Evolutionary conservation across 2,113 vertebrate species (phyloP).

Genomic region (Corythornis madagascariensis): DNA sequence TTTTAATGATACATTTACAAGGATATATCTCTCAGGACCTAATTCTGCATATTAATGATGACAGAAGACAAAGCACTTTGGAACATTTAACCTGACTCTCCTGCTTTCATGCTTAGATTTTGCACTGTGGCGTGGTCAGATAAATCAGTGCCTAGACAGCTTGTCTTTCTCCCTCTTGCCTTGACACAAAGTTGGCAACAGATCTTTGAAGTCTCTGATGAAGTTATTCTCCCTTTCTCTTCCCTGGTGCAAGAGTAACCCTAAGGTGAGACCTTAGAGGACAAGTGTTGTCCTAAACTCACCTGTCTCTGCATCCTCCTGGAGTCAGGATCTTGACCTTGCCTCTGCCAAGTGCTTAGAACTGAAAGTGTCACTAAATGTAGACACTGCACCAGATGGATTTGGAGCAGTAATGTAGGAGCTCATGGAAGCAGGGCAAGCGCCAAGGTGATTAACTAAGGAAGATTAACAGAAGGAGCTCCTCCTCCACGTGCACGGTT

Average conservation of each 20-base stretch:
- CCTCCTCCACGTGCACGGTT: not conserved
- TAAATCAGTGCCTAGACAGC: not conserved
- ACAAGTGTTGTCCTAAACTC: not conserved
- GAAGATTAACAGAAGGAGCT: not conserved
- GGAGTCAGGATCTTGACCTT: not conserved
- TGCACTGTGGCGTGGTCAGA: not conserved
- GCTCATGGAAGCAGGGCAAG: not conserved
- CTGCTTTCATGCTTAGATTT: not conserved
- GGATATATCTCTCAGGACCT: not conserved
- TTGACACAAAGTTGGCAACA: not conserved
- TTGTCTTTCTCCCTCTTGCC: not conserved
- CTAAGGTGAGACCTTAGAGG: not conserved
- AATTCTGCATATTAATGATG: not conserved
- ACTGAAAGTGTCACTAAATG: not conserved
- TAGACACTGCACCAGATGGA: too few species aligned
- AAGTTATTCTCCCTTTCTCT: not conserved
- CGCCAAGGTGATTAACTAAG: not conserved
- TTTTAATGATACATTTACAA: not conserved
- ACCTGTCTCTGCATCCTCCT: not conserved
- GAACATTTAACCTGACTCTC: not conserved
- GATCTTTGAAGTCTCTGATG: not conserved
- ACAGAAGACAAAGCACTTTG: not conserved
- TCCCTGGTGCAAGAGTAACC: not conserved
- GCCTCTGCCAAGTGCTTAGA: not conserved
- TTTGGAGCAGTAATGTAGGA: accelerated